phyloP scores from a whole-genome alignment of 2,797 vertebrate species.

The Sebastes taczanowskii region DNA sequence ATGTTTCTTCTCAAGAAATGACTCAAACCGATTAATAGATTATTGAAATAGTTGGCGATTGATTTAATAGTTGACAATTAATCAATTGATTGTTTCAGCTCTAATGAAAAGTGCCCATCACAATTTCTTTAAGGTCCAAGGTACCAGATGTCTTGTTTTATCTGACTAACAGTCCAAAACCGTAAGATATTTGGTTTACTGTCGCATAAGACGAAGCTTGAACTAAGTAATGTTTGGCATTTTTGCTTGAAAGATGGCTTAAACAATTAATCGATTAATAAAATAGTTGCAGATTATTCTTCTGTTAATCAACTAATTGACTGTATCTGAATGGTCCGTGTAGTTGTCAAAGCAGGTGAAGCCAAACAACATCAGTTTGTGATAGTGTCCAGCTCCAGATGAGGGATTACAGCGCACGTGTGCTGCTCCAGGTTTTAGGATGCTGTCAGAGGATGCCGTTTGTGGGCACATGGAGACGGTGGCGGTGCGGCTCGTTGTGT shows the following conservation, averaged over 20 bases:
- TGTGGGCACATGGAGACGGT: conserved; percentile 28
- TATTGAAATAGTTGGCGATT: too few relatives aligned
- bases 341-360: background rate
- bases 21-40: too few relatives aligned
- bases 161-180: background rate
- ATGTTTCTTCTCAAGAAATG: too few relatives aligned
- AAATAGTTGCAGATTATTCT: background rate
- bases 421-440: conserved; percentile 30
- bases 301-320: background rate
- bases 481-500: conserved; percentile 43
- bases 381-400: background rate
- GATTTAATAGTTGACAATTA: too few relatives aligned
- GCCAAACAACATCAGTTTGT: background rate
- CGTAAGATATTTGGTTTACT: background rate
- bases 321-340: background rate
- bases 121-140: too few relatives aligned
- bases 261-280: background rate
- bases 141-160: background rate
- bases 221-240: background rate
- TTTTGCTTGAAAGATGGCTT: background rate
- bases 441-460: conserved; percentile 41
- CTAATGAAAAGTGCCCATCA: too few relatives aligned
- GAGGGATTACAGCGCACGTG: background rate
- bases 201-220: background rate
- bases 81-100: too few relatives aligned